Evolutionary conservation across 2,888 invertebrate species (phyloP), one percentile per base, ranked within the genome.

Genomic region (Mactromeris polynyma): DNA sequence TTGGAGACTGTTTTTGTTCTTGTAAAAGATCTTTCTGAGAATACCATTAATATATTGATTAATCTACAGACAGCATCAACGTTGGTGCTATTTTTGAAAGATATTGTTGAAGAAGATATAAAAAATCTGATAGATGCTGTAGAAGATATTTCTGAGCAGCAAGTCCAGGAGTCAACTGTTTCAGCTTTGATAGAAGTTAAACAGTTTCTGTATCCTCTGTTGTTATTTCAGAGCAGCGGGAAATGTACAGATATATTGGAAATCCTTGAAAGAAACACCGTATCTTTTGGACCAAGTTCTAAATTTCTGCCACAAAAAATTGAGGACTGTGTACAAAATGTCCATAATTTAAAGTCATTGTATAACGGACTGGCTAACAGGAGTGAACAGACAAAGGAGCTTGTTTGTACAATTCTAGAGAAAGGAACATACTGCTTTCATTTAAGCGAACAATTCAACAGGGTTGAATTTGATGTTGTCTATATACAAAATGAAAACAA

Each of bases 141-240:
- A 0, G 94, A 94, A 79, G 93, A 94, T 79, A 93, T 93, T 83
- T 93, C 94, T 17, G 93, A 94, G 38, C 93, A 93, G 64, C 93
- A 90, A 83, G 93, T 94, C 2, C 85, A 86, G 46, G 94, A 93
- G 64, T 92, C 93, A 11, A 93, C 94, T 26, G 93, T 94, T 0
- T 94, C 94, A 0, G 91, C 87, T 26, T 86, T 94, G 9, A 93
- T 94, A 33, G 92, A 92, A 78, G 91, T 93, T 0, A 92, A 93
- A 81, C 64, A 90, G n/a, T 93, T 92, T 80, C 79, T 93, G 0
- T 87, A 90, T 36, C 93, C 91, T 14, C 36, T 93, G 4, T 69
- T 93, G 21, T 64, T 87, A 40, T 77, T 46, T 6, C 46, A 86
- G n/a, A 64, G 26, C n/a, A 78, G 80, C 21, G 38, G 78, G 3